phyloP scores from a whole-genome alignment of 2,113 vertebrate species.

The Lepidothrix coronata region DNA sequence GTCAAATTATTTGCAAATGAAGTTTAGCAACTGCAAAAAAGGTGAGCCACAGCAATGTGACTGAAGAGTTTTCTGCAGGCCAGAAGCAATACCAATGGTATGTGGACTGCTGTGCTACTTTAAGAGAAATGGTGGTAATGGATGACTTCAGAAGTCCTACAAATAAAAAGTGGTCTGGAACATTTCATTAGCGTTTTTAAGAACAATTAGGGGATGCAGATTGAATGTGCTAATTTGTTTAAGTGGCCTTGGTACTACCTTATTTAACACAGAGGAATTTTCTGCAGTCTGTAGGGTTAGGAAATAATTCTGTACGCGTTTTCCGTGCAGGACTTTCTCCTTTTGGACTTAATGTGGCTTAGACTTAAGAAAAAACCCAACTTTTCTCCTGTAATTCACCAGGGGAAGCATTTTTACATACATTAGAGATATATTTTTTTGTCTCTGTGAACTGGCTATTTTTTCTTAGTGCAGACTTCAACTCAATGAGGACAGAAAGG shows the following conservation, averaged over 20 bases:
- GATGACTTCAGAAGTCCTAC: conserved; percentile 51
- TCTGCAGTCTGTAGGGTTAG: conserved; percentile 63
- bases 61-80: not conserved
- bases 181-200: conserved; percentile 73
- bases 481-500: conserved; percentile 6
- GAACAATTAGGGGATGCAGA: conserved; percentile 62
- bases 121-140: conserved; percentile 59
- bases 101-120: not conserved
- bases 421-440: conserved; percentile 54
- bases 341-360: conserved; percentile 48
- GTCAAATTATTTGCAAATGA: not conserved
- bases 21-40: not conserved
- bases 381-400: conserved; percentile 55
- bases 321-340: conserved; percentile 56
- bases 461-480: conserved; percentile 24
- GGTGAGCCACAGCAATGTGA: not conserved
- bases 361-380: conserved; percentile 45
- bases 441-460: conserved; percentile 11
- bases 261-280: conserved; percentile 74
- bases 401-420: conserved; percentile 49
- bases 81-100: not conserved
- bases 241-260: conserved; percentile 68
- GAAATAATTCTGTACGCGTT: conserved; percentile 69
- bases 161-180: conserved; percentile 63
- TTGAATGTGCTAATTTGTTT: conserved; percentile 69